These are phyloP conservation scores for Corynorhinus townsendii DNA, from an alignment of 2,113 vertebrate genomes.

Conservation along the genomic window DNA sequence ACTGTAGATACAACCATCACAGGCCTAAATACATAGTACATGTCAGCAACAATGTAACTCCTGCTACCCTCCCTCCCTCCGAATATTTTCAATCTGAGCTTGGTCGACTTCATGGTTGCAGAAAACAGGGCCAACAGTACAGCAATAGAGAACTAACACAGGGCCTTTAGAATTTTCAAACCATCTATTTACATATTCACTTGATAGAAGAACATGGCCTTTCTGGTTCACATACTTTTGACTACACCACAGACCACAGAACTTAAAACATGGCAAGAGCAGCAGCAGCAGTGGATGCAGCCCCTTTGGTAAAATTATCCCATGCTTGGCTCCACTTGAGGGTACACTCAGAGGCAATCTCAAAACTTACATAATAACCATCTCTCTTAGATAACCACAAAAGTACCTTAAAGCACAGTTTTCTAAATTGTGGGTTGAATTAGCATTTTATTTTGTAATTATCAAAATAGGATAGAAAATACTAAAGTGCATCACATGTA, in stretches of 20 bases:
- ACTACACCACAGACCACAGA: neutral
- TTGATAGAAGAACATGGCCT: neutral
- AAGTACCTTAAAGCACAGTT: neutral
- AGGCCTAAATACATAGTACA: neutral
- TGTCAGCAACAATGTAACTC: neutral
- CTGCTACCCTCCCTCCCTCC: no score
- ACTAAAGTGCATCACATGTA: neutral
- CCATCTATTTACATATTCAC: neutral
- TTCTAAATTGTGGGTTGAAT: neutral
- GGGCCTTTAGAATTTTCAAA: neutral
- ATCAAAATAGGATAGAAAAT: neutral
- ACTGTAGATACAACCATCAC: neutral
- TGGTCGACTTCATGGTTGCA: neutral
- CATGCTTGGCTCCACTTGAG: neutral
- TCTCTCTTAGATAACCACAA: neutral
- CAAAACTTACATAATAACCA: neutral
- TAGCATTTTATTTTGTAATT: neutral
- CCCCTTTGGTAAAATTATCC: no score
- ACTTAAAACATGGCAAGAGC: neutral
- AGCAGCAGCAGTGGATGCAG: rapidly evolving
- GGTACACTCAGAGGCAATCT: neutral
- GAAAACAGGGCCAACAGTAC: neutral
- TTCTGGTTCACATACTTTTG: neutral
- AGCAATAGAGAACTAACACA: neutral
- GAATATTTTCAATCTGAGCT: neutral